Evolutionary conservation across 2,888 invertebrate species (phyloP).

Genomic region (Dryobotodes eremita): DNA sequence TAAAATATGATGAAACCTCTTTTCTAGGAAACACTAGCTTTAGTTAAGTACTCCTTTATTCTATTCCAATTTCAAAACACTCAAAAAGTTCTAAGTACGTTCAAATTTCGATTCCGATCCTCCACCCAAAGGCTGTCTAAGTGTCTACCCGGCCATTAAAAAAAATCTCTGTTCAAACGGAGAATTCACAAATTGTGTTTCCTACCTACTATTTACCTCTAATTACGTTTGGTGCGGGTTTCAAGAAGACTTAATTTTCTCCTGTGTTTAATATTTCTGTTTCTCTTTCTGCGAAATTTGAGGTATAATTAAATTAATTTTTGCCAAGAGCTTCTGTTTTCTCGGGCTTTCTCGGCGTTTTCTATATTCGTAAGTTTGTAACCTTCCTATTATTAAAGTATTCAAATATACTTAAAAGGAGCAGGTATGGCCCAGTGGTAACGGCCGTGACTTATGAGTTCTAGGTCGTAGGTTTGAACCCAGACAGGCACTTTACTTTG

Average conservation of each 20-base stretch:
- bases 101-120: neutral
- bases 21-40: neutral
- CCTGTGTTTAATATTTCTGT: slow-evolving; percentile 52
- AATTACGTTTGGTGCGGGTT: slow-evolving; percentile 48
- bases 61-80: slow-evolving; percentile 13
- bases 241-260: slow-evolving; percentile 35
- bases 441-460: too few relatives aligned
- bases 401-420: neutral
- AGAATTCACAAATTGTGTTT: slow-evolving; percentile 42
- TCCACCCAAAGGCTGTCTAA: neutral
- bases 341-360: neutral
- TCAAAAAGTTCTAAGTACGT: neutral
- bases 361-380: neutral
- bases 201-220: slow-evolving; percentile 31
- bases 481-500: too few relatives aligned
- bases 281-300: slow-evolving; percentile 30
- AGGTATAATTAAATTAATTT: slow-evolving; percentile 29
- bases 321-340: neutral
- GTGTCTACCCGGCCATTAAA: slow-evolving; percentile 33
- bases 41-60: neutral
- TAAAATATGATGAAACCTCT: neutral
- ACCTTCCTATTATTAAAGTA: neutral
- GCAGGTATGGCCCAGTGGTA: too few relatives aligned
- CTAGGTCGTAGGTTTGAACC: too few relatives aligned
- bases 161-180: slow-evolving; percentile 22